Conservation (phyloP, 2,888 invertebrate genomes). For the Agonopterix alstromeriana region DNA sequence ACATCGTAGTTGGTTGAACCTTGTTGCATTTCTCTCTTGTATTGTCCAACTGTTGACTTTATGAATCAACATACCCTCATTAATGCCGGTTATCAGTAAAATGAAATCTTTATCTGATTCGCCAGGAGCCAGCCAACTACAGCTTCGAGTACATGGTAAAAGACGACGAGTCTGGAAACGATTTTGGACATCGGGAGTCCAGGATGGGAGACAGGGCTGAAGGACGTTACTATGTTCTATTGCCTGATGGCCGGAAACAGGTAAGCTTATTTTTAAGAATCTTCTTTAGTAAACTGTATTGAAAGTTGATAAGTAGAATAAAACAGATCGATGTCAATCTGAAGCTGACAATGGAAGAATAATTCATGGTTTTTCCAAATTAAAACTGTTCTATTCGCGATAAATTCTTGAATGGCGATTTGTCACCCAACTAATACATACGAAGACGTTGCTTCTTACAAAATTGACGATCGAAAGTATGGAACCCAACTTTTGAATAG, state of each 20-base stretch:
- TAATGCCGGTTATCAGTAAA: neutral
- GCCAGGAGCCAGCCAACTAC: constrained; percentile 81
- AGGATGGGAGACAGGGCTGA: constrained; percentile 79
- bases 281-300: too few species aligned
- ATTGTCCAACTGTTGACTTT: neutral
- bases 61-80: neutral
- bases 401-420: too few species aligned
- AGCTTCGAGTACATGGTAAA: constrained; percentile 82
- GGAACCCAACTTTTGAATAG: too few species aligned
- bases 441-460: too few species aligned
- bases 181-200: constrained; percentile 81
- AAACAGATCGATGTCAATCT: too few species aligned
- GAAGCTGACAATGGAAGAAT: too few species aligned
- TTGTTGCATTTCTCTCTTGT: neutral
- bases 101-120: neutral
- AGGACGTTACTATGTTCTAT: constrained; percentile 79
- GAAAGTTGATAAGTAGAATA: too few species aligned
- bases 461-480: too few species aligned
- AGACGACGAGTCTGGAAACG: constrained; percentile 79
- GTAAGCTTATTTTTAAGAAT: constrained; percentile 21
- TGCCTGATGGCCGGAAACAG: constrained; percentile 83
- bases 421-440: too few species aligned
- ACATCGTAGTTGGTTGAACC: neutral
- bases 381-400: too few species aligned
- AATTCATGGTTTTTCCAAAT: too few species aligned